Evolutionary conservation across 2,888 invertebrate species (phyloP).

Genomic region (Xylophagus ater): DNA sequence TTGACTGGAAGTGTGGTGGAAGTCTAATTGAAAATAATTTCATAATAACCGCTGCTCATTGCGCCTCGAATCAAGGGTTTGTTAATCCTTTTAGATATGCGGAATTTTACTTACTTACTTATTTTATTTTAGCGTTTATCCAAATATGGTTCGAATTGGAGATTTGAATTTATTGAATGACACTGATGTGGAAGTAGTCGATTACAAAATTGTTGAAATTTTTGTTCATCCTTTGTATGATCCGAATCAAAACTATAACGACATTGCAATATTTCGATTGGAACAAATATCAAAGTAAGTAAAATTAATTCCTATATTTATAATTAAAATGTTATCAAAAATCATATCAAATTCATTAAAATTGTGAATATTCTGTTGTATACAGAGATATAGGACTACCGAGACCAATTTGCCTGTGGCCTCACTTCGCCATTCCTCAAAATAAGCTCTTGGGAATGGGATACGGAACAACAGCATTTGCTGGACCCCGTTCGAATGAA

Average conservation of each 20-base stretch:
- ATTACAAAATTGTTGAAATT: slow-evolving; percentile 29
- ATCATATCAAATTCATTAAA: too few relatives aligned
- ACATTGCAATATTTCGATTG: too few relatives aligned
- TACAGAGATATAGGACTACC: too few relatives aligned
- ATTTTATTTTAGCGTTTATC: slow-evolving; percentile 27
- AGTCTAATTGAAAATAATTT: slow-evolving; percentile 8
- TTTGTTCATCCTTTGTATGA: slow-evolving; percentile 37
- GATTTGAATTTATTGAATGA: slow-evolving; percentile 33
- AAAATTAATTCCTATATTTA: too few relatives aligned
- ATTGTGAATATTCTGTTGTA: too few relatives aligned
- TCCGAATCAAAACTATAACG: slow-evolving; percentile 39
- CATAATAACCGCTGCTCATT: slow-evolving; percentile 12
- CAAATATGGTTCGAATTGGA: slow-evolving; percentile 36
- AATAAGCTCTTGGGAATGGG: slow-evolving; percentile 48
- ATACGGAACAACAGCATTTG: slow-evolving; percentile 46
- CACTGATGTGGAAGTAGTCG: slow-evolving; percentile 30
- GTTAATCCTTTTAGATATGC: neutral
- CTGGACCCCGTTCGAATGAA: slow-evolving; percentile 28
- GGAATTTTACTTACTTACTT: neutral
- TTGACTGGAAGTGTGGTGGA: slow-evolving; percentile 14
- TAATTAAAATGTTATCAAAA: too few relatives aligned
- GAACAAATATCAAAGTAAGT: too few relatives aligned
- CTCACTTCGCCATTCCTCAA: slow-evolving; percentile 30
- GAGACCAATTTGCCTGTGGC: slow-evolving; percentile 51
- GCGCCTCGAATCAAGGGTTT: slow-evolving; percentile 4